phyloP scores from a whole-genome alignment of 1,140 invertebrate genomes.

The Brachionus koreanus region DNA sequence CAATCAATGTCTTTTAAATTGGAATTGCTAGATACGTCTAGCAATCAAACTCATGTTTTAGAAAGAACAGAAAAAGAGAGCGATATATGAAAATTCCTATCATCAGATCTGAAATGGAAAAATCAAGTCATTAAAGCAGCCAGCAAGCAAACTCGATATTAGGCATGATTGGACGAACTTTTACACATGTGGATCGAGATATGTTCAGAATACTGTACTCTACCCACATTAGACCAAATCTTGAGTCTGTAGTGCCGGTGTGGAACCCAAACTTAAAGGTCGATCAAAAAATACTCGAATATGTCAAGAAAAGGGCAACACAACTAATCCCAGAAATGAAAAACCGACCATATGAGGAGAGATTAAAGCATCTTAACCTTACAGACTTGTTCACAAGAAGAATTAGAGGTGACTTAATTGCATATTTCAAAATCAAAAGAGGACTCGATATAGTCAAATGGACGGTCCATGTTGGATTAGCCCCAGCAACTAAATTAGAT shows the following conservation, averaged over 20 bases:
- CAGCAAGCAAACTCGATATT: not conserved
- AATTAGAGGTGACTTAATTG: too few relatives aligned
- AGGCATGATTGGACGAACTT: not conserved
- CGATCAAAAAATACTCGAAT: too few relatives aligned
- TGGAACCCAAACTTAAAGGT: not conserved
- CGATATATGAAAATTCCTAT: not conserved
- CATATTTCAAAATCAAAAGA: too few relatives aligned
- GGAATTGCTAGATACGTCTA: not conserved
- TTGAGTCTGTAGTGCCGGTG: not conserved
- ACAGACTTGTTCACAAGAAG: too few relatives aligned
- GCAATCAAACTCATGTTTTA: not conserved
- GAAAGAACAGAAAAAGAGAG: not conserved
- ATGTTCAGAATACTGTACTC: not conserved
- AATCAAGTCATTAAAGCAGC: not conserved
- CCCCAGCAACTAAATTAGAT: too few relatives aligned
- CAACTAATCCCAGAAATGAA: too few relatives aligned
- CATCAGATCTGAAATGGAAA: not conserved
- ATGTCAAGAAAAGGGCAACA: too few relatives aligned
- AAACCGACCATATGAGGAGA: too few relatives aligned
- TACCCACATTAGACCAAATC: not conserved
- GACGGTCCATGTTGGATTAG: too few relatives aligned
- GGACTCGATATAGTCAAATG: too few relatives aligned
- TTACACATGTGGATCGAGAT: not conserved
- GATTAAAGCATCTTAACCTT: too few relatives aligned
- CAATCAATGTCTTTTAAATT: not conserved